Evolutionary conservation across 2,888 invertebrate species (phyloP), one percentile per base, ranked within the genome.

Genomic region (Gastracanthus pulcherrimus): DNA sequence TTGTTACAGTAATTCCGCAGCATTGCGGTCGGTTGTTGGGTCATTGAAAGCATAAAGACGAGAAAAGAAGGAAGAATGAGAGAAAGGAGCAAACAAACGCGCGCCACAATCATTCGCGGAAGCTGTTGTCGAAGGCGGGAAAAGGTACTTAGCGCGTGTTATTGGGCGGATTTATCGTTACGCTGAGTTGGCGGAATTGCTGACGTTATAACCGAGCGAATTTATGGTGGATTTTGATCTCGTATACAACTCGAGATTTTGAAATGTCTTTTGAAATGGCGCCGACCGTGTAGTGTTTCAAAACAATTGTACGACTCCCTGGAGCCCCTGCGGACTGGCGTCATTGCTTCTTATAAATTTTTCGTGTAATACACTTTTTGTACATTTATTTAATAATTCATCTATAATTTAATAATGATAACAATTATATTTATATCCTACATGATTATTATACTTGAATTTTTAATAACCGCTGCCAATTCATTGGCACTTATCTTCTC

Each of bases 91-190:
- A 26, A 62, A 51, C 31, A 19, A 31, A n/a, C 67, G 76, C 36
- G 48, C 16, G n/a, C 16, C 36, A 13, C 66, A 34, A 51, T 74
- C 13, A 45, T 67, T 69, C 45, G 51, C 58, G 79, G 74, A 80
- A 80, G 79, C 74, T 48, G 48, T 74, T 80, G 62, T 74, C 48
- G 36, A 29, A 80, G 74, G 70, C 70, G 70, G 34, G 41, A 71
- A 71, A 64, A 71, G 71, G 58, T 76, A 71, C 80, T 66, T 80
- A 76, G 55, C 34, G 3, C 55, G 67, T 48, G 34, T 60, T 74
- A 74, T 80, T 67, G 74, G 79, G 64, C 26, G 71, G 55, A 75
- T 80, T 75, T 75, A 75, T 80, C 45, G 75, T 70, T 70, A 69
- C 69, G 45, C 70, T 80, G 75, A 76, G 70, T 71, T 31, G 75